Evolutionary conservation across 2,888 invertebrate genomes (phyloP).

Genomic region (Ichneumoninae sp.): DNA sequence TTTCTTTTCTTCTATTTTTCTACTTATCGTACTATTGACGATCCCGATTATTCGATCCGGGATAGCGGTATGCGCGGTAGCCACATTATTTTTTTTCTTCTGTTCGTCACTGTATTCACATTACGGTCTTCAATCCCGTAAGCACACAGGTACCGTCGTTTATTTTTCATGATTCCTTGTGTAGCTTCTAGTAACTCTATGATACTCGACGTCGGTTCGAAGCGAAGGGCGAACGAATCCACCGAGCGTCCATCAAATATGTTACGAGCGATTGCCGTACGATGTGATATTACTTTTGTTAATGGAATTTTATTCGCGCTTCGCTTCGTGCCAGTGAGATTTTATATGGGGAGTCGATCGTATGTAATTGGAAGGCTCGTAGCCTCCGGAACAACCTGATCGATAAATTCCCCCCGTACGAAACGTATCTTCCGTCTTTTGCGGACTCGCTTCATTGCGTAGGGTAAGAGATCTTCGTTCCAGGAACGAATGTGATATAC

Average conservation of each 20-base stretch:
- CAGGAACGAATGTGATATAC: constrained; percentile 22
- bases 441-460: constrained; percentile 30
- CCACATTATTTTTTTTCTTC: constrained; percentile 43
- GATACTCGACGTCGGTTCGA: constrained; percentile 32
- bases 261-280: constrained; percentile 6
- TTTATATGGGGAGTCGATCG: constrained; percentile 34
- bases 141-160: constrained; percentile 46
- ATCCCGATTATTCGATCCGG: constrained; percentile 6
- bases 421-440: constrained; percentile 23
- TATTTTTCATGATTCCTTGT: constrained; percentile 39
- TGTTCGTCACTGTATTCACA: constrained; percentile 57
- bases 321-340: constrained; percentile 39
- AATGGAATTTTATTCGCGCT: constrained; percentile 29
- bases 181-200: constrained; percentile 39
- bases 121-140: constrained; percentile 44
- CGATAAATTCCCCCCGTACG: constrained; percentile 4
- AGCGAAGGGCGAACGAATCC: constrained; percentile 45
- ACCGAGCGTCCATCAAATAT: not conserved
- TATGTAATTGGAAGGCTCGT: constrained; percentile 34
- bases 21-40: not conserved
- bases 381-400: constrained; percentile 25
- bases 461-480: constrained; percentile 44
- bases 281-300: constrained; percentile 1
- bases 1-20: not conserved
- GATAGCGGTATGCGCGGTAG: constrained; percentile 56